Evolutionary conservation across 2,797 vertebrate species (phyloP), one percentile per base, ranked within the genome.

Genomic region (Remorina albescens): DNA sequence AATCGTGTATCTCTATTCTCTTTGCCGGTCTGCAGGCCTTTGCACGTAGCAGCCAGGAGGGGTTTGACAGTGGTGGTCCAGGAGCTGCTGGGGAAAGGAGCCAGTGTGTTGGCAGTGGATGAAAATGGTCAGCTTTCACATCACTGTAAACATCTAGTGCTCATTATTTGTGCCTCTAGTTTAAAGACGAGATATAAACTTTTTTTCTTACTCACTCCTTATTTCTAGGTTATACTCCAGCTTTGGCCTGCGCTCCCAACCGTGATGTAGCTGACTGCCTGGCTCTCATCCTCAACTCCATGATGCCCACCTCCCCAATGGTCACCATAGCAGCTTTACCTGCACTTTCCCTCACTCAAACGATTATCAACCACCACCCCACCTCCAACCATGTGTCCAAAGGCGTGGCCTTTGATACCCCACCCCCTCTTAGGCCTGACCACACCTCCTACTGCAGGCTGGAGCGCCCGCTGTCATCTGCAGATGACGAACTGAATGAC

Each of bases 201-300:
- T 9, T 4, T 15, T 5, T 26, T 32, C 13, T 4, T 19, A 37
- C 2, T 55, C 0, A 2, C 13, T 50, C 23, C 4, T 23, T n/a
- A 2, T 46, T 49, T 1, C 1, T 32, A 92, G 89, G 91, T 49
- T 90, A 92, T 78, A 91, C 88, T 44, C 92, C 90, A 23, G 91
- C 87, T 70, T 89, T 98, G 94, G 97, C 97, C 65, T 98, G 98
- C 57, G 96, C 97, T 2, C 97, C 98, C 46, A 99, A 97, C 84
- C 97, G 96, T 60, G 97, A 98, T 2, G 98, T 99, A 71, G 98
- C 98, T 0, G 97, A 99, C 88, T 99, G 98, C 89, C 91, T 99
- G 54, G 97, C 97, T 2, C 97, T 99, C 82, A 98, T 99, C 92
- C 93, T 99, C 89, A 96, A 97, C 93, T 99, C 96, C 32, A 98